Evolutionary conservation across 2,888 invertebrate species (phyloP).

Genomic region (Eristalinus aeneus): DNA sequence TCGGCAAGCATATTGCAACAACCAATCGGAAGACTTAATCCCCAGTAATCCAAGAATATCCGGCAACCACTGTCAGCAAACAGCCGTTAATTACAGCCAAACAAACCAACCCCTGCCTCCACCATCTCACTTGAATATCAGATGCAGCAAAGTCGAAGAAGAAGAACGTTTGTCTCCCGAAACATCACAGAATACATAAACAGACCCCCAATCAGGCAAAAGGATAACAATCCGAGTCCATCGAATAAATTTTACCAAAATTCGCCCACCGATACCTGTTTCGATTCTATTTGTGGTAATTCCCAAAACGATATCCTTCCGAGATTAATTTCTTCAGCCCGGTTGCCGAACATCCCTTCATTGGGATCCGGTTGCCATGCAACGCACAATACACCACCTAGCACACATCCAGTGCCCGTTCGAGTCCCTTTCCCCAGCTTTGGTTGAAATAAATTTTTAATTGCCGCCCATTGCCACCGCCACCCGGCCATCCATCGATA

Average conservation of each 20-base stretch:
- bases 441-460: conserved; percentile 38
- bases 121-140: neutral
- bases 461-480: neutral
- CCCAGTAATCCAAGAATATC: no score
- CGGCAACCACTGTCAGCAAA: no score
- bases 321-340: conserved; percentile 23
- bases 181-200: conserved; percentile 1
- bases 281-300: conserved; percentile 53
- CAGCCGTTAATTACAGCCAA: neutral
- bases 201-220: conserved; percentile 46
- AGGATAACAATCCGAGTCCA: conserved; percentile 62
- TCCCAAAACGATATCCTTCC: conserved; percentile 39
- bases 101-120: neutral
- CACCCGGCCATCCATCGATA: neutral
- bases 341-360: neutral
- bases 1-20: no score
- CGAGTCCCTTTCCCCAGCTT: neutral
- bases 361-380: neutral
- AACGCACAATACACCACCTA: neutral
- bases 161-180: neutral
- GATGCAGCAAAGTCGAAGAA: conserved; percentile 2
- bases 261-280: conserved; percentile 13
- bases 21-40: no score
- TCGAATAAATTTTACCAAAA: neutral
- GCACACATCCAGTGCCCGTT: neutral